Conservation (phyloP, 2,113 vertebrate genomes). For the Tachuris rubrigastra region DNA sequence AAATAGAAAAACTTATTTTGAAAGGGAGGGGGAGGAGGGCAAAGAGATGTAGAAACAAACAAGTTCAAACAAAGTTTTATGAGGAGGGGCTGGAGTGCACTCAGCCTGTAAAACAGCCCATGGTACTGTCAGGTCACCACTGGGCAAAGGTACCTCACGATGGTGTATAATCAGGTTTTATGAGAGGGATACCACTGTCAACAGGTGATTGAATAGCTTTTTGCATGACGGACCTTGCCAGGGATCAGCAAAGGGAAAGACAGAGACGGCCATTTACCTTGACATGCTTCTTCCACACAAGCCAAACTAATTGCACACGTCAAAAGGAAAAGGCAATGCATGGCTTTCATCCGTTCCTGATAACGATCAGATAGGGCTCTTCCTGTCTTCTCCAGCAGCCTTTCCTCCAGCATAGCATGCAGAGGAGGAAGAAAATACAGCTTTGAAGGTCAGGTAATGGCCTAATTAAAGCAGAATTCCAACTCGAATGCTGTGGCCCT, state of each 20-base stretch:
- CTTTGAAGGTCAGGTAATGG: conserved; percentile 46
- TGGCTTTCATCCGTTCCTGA: conserved; percentile 41
- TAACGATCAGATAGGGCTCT: conserved; percentile 29
- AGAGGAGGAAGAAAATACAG: conserved; percentile 39
- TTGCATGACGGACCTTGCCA: not conserved
- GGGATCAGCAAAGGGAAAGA: not conserved
- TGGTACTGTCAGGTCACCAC: not conserved
- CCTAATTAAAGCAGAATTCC: conserved; percentile 54
- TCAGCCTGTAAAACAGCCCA: conserved; percentile 26
- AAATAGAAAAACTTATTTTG: not conserved
- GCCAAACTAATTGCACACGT: conserved; percentile 32
- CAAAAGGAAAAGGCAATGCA: conserved; percentile 50
- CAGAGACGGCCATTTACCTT: not conserved
- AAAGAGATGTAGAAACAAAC: not conserved
- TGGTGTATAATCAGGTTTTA: conserved; percentile 26
- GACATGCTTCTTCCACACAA: conserved; percentile 46
- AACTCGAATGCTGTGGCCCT: not conserved
- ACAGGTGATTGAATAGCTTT: conserved; percentile 52
- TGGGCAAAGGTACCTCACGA: not conserved
- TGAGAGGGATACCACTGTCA: conserved; percentile 39
- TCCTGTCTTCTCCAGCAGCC: conserved; percentile 45
- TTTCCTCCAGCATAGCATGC: conserved; percentile 19
- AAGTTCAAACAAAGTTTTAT: conserved; percentile 62
- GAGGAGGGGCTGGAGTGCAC: conserved; percentile 36
- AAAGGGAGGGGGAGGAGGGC: not conserved